phyloP scores from a whole-genome alignment of 1,140 invertebrate species.

The Drosophila pandora region DNA sequence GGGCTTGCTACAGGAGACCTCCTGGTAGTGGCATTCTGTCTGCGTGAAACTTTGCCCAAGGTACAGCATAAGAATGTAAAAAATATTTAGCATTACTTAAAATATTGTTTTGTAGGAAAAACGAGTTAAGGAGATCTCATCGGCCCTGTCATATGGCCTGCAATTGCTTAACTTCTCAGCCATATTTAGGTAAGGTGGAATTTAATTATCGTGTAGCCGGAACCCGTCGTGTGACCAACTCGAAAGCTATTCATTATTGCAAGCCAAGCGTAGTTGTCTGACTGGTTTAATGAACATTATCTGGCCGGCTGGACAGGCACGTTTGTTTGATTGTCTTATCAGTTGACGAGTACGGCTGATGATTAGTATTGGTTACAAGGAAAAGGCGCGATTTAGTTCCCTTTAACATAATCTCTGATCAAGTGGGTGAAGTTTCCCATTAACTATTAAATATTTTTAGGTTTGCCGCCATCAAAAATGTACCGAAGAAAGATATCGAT shows the following conservation, averaged over 20 bases:
- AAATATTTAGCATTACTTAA: neutral
- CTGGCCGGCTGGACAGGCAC: conserved; percentile 24
- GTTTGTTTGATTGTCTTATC: conserved; percentile 54
- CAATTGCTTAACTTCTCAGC: conserved; percentile 86
- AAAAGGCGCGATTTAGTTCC: neutral
- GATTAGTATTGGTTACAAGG: conserved; percentile 24
- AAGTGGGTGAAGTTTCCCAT: conserved; percentile 9
- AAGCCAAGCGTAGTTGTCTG: conserved; percentile 9
- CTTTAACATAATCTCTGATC: conserved; percentile 14
- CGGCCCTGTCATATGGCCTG: conserved; percentile 88
- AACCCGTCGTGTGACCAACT: conserved; percentile 32
- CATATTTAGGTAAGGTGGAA: conserved; percentile 75
- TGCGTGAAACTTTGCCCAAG: conserved; percentile 94
- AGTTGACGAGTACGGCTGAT: conserved; percentile 9
- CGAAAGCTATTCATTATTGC: conserved; percentile 10
- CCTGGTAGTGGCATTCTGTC: conserved; percentile 89
- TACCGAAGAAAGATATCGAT: conserved; percentile 86
- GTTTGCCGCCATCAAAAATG: conserved; percentile 87
- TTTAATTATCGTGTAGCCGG: conserved; percentile 54
- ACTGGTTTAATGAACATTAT: conserved; percentile 49
- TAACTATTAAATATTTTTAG: conserved; percentile 75
- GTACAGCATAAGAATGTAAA: conserved; percentile 48
- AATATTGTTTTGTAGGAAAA: conserved; percentile 84
- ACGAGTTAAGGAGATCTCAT: conserved; percentile 75
- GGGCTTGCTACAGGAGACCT: conserved; percentile 91